Evolutionary conservation across 2,888 invertebrate genomes (phyloP).

Genomic region (Anodontia alba): DNA sequence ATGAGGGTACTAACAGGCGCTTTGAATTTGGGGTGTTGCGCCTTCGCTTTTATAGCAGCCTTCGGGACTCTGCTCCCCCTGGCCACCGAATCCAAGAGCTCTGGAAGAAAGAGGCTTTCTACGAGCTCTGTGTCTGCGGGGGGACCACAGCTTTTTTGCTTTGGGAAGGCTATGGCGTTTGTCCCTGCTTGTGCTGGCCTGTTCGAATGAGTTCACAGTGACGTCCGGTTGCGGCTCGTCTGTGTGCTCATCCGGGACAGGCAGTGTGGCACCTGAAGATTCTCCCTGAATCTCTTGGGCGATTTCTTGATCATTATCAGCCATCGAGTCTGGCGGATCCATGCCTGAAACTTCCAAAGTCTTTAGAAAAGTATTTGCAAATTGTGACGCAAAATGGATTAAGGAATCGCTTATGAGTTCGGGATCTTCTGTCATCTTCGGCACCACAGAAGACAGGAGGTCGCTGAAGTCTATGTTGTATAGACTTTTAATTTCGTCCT

Average conservation of each 20-base stretch:
- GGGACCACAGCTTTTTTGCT: background rate
- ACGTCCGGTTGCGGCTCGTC: too few relatives aligned
- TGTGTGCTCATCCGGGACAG: too few relatives aligned
- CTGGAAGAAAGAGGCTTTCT: background rate
- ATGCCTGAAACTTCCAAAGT: background rate
- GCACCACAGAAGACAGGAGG: background rate
- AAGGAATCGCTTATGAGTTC: too few relatives aligned
- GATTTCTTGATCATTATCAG: background rate
- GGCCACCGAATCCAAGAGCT: background rate
- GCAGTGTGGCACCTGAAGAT: background rate
- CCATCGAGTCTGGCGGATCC: background rate
- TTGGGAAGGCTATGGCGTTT: background rate
- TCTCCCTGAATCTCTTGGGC: background rate
- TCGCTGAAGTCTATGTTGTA: background rate
- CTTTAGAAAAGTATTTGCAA: too few relatives aligned
- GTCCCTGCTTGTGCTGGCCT: background rate
- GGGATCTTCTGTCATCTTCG: too few relatives aligned
- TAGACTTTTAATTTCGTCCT: background rate
- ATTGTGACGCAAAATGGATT: too few relatives aligned
- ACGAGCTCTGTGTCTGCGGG: background rate
- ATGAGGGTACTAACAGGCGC: background rate
- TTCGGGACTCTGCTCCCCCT: background rate
- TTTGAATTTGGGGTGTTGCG: background rate
- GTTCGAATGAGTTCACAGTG: too few relatives aligned
- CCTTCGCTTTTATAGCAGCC: background rate